Percentiles rank a stretch among this genome's conserved stretches.
These are phyloP conservation scores for Morpho deidamia DNA, from an alignment of 2,888 invertebrate genomes.

Conservation along the genomic window DNA sequence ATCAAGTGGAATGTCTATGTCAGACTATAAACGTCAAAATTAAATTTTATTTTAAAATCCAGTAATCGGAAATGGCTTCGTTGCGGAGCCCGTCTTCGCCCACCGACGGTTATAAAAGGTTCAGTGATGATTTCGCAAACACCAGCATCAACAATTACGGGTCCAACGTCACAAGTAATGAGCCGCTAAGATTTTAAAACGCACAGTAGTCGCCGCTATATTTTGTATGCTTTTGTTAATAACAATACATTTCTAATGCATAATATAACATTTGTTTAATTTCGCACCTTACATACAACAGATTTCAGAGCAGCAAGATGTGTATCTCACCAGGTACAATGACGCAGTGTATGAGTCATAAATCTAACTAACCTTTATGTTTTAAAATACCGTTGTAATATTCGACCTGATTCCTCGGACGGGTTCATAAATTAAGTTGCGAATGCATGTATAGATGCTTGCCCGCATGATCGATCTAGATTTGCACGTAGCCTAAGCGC, in stretches of 20 bases:
- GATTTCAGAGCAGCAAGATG: conserved; percentile 33
- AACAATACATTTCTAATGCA: conserved; percentile 68
- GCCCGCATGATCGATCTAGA: conserved; percentile 23
- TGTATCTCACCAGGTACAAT: conserved; percentile 41
- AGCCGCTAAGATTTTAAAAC: conserved; percentile 60
- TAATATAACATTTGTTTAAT: conserved; percentile 63
- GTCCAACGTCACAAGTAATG: conserved; percentile 79
- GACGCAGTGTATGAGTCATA: conserved; percentile 62
- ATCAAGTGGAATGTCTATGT: too few relatives aligned
- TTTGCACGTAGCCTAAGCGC: conserved; percentile 14
- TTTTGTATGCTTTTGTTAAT: conserved; percentile 61
- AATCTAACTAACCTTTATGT: conserved; percentile 32
- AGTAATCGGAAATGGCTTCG: conserved; percentile 75
- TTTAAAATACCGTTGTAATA: conserved; percentile 38
- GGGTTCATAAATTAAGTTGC: conserved; percentile 23
- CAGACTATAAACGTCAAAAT: conserved; percentile 12
- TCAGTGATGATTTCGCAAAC: conserved; percentile 80
- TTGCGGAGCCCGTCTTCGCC: conserved; percentile 77
- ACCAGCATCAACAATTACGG: conserved; percentile 80
- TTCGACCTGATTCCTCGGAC: conserved; percentile 32
- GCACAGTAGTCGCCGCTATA: conserved; percentile 67
- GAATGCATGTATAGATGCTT: conserved; percentile 24
- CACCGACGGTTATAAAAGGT: conserved; percentile 81
- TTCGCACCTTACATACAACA: conserved; percentile 43
- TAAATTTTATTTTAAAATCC: conserved; percentile 29